Evolutionary conservation across 1,140 invertebrate species (phyloP).

Genomic region (Cheumatopsyche charites): DNA sequence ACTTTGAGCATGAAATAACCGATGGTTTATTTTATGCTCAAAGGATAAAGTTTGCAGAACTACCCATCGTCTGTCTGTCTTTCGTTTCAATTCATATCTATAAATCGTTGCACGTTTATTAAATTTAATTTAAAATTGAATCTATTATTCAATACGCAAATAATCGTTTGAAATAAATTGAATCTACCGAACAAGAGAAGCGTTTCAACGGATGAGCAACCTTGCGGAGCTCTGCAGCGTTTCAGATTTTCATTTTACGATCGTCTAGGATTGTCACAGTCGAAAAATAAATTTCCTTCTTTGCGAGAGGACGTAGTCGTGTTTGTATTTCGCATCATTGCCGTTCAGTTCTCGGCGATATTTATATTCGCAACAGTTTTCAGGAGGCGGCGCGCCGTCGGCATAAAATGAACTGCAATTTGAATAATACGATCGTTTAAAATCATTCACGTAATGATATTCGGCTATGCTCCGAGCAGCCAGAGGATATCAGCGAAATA

Average conservation of each 20-base stretch:
- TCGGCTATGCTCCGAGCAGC: constrained; percentile 7
- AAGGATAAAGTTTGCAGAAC: constrained; percentile 30
- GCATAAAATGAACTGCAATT: constrained; percentile 40
- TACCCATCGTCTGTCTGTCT: constrained; percentile 8
- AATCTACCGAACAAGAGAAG: background rate
- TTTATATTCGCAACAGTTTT: constrained; percentile 21
- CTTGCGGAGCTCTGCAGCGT: background rate
- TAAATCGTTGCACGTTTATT: too few species aligned
- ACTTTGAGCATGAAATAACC: constrained; percentile 15
- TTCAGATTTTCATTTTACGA: constrained; percentile 1
- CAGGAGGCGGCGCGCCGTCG: constrained; percentile 26
- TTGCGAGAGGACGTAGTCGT: background rate
- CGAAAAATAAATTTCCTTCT: constrained; percentile 33
- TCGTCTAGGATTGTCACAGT: background rate
- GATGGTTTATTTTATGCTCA: constrained; percentile 30
- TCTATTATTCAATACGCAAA: too few species aligned
- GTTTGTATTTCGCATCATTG: constrained; percentile 35
- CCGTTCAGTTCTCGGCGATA: constrained; percentile 8
- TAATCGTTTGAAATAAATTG: too few species aligned
- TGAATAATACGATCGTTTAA: constrained; percentile 40
- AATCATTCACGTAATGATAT: constrained; percentile 41
- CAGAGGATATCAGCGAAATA: constrained; percentile 17
- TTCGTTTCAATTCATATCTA: background rate
- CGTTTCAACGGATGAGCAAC: background rate
- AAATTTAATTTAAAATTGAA: too few species aligned